Conservation (phyloP, 1,140 invertebrate species). For the Pachyrhynchus sulphureomaculatus region DNA sequence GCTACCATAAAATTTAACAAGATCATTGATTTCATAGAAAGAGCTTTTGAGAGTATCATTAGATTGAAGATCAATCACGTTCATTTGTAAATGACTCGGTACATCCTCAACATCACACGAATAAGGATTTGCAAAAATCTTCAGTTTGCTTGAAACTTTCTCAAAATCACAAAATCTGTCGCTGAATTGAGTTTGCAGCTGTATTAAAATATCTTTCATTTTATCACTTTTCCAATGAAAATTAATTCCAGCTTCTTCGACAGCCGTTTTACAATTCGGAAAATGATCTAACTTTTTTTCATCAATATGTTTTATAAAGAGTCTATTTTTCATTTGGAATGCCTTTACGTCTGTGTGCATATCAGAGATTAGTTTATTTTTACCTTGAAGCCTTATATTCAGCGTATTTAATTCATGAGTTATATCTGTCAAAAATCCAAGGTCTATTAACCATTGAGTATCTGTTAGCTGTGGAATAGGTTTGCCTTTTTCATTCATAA, state of each 20-base stretch:
- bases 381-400: conserved; percentile 17
- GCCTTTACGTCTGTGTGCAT: too few relatives aligned
- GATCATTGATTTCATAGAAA: too few relatives aligned
- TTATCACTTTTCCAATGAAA: conserved; percentile 12
- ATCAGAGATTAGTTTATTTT: conserved; percentile 22
- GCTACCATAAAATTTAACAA: too few relatives aligned
- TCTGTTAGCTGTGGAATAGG: too few relatives aligned
- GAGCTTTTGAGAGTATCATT: too few relatives aligned
- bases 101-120: neutral
- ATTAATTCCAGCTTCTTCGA: conserved; percentile 1
- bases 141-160: neutral
- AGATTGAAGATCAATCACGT: conserved; percentile 20
- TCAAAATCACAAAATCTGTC: too few relatives aligned
- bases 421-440: conserved; percentile 22
- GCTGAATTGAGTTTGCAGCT: too few relatives aligned
- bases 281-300: conserved; percentile 16
- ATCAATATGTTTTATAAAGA: conserved; percentile 12
- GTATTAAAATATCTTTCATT: too few relatives aligned
- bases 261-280: conserved; percentile 20
- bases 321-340: too few relatives aligned
- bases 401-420: conserved; percentile 18
- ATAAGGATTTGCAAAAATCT: conserved; percentile 16
- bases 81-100: conserved; percentile 2
- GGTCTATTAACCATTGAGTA: conserved; percentile 15
- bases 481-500: conserved; percentile 26